Conservation (phyloP, 2,113 vertebrate genomes). For the Propithecus coquereli region DNA sequence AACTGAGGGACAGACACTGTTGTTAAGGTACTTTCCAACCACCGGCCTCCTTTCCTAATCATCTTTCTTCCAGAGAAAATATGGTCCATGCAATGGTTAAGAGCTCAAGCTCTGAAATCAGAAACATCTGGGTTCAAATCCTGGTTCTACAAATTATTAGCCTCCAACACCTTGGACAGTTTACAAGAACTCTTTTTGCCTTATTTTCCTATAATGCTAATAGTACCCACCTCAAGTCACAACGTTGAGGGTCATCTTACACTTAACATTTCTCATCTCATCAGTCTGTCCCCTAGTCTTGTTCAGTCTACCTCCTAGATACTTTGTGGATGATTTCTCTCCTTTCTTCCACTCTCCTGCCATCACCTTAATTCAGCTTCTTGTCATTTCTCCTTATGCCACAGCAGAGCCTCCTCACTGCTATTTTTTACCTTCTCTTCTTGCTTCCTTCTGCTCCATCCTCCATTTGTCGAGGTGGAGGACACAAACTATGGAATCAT, state of each 20-base stretch:
- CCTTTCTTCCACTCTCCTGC: neutral
- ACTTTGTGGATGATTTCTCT: neutral
- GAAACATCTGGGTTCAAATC: neutral
- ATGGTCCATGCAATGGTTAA: neutral
- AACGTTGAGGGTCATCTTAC: neutral
- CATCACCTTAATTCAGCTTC: neutral
- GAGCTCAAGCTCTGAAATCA: neutral
- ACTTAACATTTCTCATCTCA: neutral
- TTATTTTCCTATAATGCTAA: neutral
- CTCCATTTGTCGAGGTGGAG: neutral
- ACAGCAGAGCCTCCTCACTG: neutral
- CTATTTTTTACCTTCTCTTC: neutral
- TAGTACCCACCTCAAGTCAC: neutral
- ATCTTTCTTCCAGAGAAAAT: neutral
- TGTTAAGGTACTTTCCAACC: slow-evolving; percentile 52
- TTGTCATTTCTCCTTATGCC: neutral
- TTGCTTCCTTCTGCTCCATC: neutral
- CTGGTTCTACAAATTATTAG: neutral
- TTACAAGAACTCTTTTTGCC: neutral
- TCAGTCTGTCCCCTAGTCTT: neutral
- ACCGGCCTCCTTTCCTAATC: neutral
- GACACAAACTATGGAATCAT: neutral
- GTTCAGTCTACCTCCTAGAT: neutral
- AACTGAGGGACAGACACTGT: neutral
- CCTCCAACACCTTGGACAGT: neutral